A percentile compares a stretch with the other conserved stretches of the same genome.
Conservation (phyloP, 1,140 invertebrate species). For the Vanessa atalanta region DNA sequence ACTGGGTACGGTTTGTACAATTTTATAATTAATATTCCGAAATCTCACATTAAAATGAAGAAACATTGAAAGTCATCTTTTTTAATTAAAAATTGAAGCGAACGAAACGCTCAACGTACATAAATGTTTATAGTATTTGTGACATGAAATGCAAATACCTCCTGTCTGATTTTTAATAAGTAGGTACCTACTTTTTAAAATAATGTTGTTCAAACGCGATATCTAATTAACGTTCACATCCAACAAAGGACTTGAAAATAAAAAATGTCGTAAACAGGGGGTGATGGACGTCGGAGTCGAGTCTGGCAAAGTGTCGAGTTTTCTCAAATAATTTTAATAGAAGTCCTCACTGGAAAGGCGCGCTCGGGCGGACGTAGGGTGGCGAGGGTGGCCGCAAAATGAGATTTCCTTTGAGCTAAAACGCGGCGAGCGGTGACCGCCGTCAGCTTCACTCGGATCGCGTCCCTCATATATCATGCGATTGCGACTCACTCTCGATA, state of each 20-base stretch:
- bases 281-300: constrained; percentile 44
- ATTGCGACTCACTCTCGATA: constrained; percentile 40
- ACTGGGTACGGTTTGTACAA: too few relatives aligned
- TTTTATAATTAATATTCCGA: too few relatives aligned
- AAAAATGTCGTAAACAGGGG: constrained; percentile 30
- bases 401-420: constrained; percentile 76
- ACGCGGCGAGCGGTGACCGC: constrained; percentile 59
- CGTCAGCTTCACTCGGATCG: constrained; percentile 56
- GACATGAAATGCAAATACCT: background rate
- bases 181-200: constrained; percentile 5
- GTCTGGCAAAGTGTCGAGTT: constrained; percentile 60
- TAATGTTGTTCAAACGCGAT: constrained; percentile 10
- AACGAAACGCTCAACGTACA: background rate
- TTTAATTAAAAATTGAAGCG: background rate
- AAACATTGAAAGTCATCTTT: too few relatives aligned
- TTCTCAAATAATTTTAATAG: constrained; percentile 78
- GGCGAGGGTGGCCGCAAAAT: constrained; percentile 60
- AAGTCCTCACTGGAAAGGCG: constrained; percentile 52
- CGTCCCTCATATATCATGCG: constrained; percentile 66
- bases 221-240: constrained; percentile 28
- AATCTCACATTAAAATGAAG: too few relatives aligned
- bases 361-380: constrained; percentile 35
- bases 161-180: background rate
- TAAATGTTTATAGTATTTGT: background rate
- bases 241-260: constrained; percentile 28